phyloP scores from a whole-genome alignment of 1,140 invertebrate species.

The Atopsyche davidsoni region DNA sequence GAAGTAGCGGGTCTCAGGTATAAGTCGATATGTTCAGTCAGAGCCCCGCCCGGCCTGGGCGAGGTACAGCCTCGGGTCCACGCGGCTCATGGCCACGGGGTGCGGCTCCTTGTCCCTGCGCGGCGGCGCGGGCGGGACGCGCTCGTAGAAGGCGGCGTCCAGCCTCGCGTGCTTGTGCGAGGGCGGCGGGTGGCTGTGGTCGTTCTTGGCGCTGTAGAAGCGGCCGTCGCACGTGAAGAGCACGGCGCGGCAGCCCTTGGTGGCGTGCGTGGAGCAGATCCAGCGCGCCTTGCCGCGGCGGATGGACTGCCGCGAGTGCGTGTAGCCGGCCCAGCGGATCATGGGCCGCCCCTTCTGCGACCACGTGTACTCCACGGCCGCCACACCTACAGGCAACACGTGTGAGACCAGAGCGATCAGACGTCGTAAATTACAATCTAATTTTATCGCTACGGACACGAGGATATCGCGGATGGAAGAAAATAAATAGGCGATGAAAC shows the following conservation, averaged over 20 bases:
- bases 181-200: slow-evolving; percentile 19
- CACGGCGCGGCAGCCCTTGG: slow-evolving; percentile 26
- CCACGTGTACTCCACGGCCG: slow-evolving; percentile 20
- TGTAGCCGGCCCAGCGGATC: slow-evolving; percentile 15
- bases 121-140: neutral
- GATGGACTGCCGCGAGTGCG: slow-evolving; percentile 20
- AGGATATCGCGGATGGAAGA: too few relatives aligned
- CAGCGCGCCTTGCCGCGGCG: slow-evolving; percentile 26
- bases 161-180: neutral
- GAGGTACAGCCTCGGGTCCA: neutral
- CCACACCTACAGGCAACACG: too few relatives aligned
- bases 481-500: too few relatives aligned
- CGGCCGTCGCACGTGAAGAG: slow-evolving; percentile 22
- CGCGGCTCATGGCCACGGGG: neutral
- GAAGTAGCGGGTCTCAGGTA: too few relatives aligned
- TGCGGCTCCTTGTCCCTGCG: neutral
- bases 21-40: too few relatives aligned
- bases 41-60: neutral
- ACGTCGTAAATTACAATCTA: too few relatives aligned
- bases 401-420: too few relatives aligned
- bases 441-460: too few relatives aligned
- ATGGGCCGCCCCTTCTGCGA: slow-evolving; percentile 23
- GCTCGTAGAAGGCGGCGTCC: neutral
- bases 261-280: slow-evolving; percentile 32
- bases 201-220: slow-evolving; percentile 24